These are phyloP conservation scores for Phoeniculus purpureus DNA, from an alignment of 2,797 vertebrate species.

Conservation along the genomic window DNA sequence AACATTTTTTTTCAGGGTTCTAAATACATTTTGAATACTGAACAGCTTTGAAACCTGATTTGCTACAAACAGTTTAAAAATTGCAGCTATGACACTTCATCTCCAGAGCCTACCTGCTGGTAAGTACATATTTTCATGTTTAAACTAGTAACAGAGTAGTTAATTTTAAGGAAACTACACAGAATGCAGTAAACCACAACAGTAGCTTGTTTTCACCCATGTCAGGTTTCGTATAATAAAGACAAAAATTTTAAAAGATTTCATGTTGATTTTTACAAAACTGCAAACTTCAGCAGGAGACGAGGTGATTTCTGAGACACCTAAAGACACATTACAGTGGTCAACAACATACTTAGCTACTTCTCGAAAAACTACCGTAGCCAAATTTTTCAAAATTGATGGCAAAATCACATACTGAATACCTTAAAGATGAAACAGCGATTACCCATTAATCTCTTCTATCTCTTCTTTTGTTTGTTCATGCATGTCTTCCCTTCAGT, in stretches of 20 bases:
- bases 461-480: background rate
- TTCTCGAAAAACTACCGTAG: background rate
- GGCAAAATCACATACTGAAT: background rate
- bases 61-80: background rate
- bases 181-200: background rate
- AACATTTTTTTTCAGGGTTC: background rate
- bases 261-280: background rate
- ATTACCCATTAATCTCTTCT: background rate
- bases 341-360: background rate
- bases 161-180: background rate
- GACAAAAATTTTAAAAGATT: background rate
- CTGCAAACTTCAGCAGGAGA: background rate
- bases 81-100: background rate
- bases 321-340: background rate
- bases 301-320: background rate
- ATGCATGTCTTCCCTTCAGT: background rate
- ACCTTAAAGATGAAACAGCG: background rate
- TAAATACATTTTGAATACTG: constrained; percentile 22
- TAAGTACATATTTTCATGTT: background rate
- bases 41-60: constrained; percentile 33
- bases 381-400: background rate
- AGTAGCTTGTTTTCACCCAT: background rate
- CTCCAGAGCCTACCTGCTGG: background rate
- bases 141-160: background rate
- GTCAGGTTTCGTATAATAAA: background rate